Base-by-base conservation (phyloP, 2,113 vertebrate genomes). In the Neomonachus schauinslandi region DNA sequence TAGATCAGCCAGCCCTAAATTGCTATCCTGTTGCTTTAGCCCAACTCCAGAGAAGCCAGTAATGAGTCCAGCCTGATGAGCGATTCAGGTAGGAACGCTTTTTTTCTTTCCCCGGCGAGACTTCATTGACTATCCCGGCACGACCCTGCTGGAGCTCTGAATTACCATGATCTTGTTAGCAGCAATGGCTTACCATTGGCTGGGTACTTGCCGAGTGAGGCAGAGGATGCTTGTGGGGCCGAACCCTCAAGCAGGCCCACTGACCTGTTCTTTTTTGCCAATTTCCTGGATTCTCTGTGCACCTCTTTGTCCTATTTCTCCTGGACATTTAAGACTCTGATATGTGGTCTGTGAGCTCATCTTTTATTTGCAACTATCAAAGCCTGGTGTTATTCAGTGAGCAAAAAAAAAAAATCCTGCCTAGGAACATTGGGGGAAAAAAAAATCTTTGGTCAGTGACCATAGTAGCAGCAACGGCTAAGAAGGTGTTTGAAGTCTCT, bases 361-460 rank as follows among this genome's bases (percentile, higher is more conserved):
- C 22, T 91, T 97, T 91, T 51, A 28, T 91, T 80, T 90, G 49
- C 67, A 88, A 83, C 42, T 19, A n/a, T 61, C 74, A 95, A 83
- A 96, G 39, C 59, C 59, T 72, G 12, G 6, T 85, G 39, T 95
- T 69, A 76, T 28, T 79, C 61, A 18, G n/a, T 6, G n/a, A 76
- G 69, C 2, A n/a, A n/a, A n/a, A 24, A 72, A 71, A 31, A 31
- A 77, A 24, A 42, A 76, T 9, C 14, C 11, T 39, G 12, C n/a
- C 36, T 31, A 79, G 59, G 33, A 86, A 76, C 22, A 22, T 12
- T 42, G 51, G 16, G n/a, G 3, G 36, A 8, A 65, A 19, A n/a
- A 59, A 42, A 67, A 53, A 11, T 24, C 24, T 55, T 51, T 80
- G 36, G 19, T 18, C 39, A 72, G 86, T 49, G 46, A 46, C 13